These are phyloP conservation scores for Cydia splendana DNA, from an alignment of 1,140 invertebrate genomes.

Conservation along the genomic window DNA sequence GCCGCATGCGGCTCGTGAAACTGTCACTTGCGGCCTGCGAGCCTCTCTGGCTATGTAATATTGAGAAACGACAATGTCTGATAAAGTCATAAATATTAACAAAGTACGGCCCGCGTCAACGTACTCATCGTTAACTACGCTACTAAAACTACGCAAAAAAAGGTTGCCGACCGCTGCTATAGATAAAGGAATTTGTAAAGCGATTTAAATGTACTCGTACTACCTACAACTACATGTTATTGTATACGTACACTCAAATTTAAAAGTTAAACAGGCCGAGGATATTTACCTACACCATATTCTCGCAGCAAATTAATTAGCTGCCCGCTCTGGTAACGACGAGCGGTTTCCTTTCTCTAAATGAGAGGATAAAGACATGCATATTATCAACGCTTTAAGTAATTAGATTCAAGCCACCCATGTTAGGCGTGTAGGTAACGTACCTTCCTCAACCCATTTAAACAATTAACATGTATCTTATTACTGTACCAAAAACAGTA, in stretches of 20 bases:
- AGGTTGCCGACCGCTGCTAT: too few relatives aligned
- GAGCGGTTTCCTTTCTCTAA: slow-evolving; percentile 25
- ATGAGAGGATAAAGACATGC: slow-evolving; percentile 24
- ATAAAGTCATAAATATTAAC: too few relatives aligned
- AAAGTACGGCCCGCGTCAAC: too few relatives aligned
- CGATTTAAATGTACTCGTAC: not conserved
- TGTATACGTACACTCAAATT: not conserved
- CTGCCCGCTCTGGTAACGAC: slow-evolving; percentile 14
- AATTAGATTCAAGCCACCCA: slow-evolving; percentile 17
- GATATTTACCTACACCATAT: not conserved
- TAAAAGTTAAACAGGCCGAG: not conserved
- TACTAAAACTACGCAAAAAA: too few relatives aligned
- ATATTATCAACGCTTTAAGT: slow-evolving; percentile 24
- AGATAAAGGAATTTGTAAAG: too few relatives aligned
- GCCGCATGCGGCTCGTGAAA: too few relatives aligned
- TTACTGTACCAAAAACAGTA: not conserved
- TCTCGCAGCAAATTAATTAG: slow-evolving; percentile 23
- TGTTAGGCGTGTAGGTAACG: not conserved
- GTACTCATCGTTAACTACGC: too few relatives aligned
- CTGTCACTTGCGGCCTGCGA: too few relatives aligned
- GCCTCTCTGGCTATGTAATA: too few relatives aligned
- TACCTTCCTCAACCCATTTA: not conserved
- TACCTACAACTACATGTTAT: not conserved
- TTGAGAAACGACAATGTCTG: too few relatives aligned
- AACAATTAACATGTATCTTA: not conserved